These are phyloP conservation scores for Dasypogon diadema DNA, from an alignment of 2,888 invertebrate genomes.

Conservation along the genomic window DNA sequence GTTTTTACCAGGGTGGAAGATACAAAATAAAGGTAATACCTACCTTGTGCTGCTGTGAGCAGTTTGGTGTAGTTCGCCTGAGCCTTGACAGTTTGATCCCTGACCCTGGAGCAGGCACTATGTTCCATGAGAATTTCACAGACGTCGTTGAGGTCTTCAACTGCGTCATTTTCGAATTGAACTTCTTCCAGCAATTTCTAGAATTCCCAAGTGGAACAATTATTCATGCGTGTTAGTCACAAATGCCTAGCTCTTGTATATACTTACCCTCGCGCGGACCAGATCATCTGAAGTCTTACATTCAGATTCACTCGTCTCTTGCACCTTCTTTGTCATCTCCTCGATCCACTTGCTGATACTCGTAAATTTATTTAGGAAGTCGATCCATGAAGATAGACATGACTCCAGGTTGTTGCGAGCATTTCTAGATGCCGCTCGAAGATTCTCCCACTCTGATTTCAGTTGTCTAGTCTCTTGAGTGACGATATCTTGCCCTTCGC, in stretches of 20 bases:
- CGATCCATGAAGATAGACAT: slow-evolving; percentile 85
- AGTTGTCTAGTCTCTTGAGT: slow-evolving; percentile 85
- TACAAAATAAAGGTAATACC: slow-evolving; percentile 5
- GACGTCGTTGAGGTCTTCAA: slow-evolving; percentile 88
- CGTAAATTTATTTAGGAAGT: slow-evolving; percentile 79
- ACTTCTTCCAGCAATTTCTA: slow-evolving; percentile 81
- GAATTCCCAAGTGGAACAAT: slow-evolving; percentile 25
- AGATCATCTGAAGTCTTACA: slow-evolving; percentile 85
- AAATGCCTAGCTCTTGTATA: not conserved
- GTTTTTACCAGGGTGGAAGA: not conserved
- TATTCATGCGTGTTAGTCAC: slow-evolving; percentile 50
- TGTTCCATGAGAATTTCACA: slow-evolving; percentile 90
- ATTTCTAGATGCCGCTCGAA: slow-evolving; percentile 82
- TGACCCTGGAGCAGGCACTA: slow-evolving; percentile 85
- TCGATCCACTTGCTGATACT: slow-evolving; percentile 82
- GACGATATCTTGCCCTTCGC: slow-evolving; percentile 85
- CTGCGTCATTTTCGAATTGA: slow-evolving; percentile 78
- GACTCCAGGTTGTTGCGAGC: slow-evolving; percentile 80
- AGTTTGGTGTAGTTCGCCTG: slow-evolving; percentile 86
- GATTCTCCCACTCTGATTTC: slow-evolving; percentile 84
- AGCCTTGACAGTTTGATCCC: slow-evolving; percentile 86
- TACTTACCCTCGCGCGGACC: slow-evolving; percentile 78
- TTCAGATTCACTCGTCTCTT: slow-evolving; percentile 76
- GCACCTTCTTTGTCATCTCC: slow-evolving; percentile 76
- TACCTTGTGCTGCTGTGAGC: slow-evolving; percentile 81